phyloP scores from a whole-genome alignment of 2,888 invertebrate genomes.

The Agrotis segetum region DNA sequence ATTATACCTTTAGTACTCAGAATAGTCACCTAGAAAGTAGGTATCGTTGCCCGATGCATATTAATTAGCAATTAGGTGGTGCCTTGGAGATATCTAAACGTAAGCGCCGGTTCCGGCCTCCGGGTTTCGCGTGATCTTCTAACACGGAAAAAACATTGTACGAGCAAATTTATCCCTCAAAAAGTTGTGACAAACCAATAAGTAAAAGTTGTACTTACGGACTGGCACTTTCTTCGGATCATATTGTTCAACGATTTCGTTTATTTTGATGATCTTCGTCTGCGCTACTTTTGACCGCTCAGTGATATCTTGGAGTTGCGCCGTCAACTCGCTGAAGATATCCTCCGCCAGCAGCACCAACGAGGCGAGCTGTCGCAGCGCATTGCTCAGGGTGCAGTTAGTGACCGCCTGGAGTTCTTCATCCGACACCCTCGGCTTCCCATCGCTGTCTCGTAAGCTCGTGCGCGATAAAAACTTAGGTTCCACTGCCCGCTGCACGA shows the following conservation, averaged over 20 bases:
- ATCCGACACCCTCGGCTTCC: conserved; percentile 91
- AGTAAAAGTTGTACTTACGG: conserved; percentile 93
- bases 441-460: conserved; percentile 91
- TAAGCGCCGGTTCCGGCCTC: conserved; percentile 17
- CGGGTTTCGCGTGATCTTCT: conserved; percentile 17
- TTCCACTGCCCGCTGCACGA: conserved; percentile 95
- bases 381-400: conserved; percentile 96
- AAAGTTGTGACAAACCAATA: not conserved
- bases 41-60: conserved; percentile 50
- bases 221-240: conserved; percentile 98
- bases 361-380: conserved; percentile 96
- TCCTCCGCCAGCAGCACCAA: conserved; percentile 96
- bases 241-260: conserved; percentile 93
- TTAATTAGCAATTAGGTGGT: conserved; percentile 57
- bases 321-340: conserved; percentile 95
- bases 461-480: conserved; percentile 95
- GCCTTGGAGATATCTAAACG: conserved; percentile 46
- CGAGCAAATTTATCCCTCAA: not conserved
- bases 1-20: conserved; percentile 45
- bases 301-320: conserved; percentile 94
- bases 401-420: conserved; percentile 96
- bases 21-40: conserved; percentile 46
- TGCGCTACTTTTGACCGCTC: conserved; percentile 94
- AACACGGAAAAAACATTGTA: not conserved
- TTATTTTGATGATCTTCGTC: conserved; percentile 93